Conservation (phyloP, 1,140 invertebrate species). For the Drosophila arizonae region DNA sequence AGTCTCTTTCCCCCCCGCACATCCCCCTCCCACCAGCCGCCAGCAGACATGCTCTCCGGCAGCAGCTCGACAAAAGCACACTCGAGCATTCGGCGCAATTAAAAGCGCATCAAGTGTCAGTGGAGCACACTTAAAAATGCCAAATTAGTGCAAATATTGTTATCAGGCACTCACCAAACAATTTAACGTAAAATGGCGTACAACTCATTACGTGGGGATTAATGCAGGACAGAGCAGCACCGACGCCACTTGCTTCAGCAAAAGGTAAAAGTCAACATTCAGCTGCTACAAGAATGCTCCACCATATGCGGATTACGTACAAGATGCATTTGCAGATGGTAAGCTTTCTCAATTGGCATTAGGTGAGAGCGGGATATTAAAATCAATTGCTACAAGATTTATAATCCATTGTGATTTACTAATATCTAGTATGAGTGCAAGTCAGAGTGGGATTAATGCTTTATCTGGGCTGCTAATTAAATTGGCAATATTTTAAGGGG, state of each 20-base stretch:
- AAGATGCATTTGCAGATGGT: neutral
- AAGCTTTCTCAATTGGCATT: neutral
- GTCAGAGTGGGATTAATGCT: constrained; percentile 1
- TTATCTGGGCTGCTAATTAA: neutral
- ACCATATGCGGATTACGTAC: constrained; percentile 1
- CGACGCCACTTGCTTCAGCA: neutral
- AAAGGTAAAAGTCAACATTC: neutral
- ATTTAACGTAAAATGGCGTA: constrained; percentile 82
- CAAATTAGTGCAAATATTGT: constrained; percentile 83
- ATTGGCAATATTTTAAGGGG: no score
- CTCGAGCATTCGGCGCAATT: constrained; percentile 81
- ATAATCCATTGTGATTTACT: no score
- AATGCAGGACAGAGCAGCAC: constrained; percentile 45
- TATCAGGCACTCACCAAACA: constrained; percentile 83
- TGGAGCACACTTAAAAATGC: constrained; percentile 82
- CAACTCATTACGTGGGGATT: constrained; percentile 82
- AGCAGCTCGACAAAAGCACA: constrained; percentile 55
- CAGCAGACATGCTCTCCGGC: constrained; percentile 28
- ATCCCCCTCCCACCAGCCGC: constrained; percentile 1
- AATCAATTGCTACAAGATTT: no score
- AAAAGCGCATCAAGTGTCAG: constrained; percentile 83
- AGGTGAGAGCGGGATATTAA: neutral
- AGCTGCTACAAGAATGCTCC: neutral
- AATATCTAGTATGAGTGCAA: constrained; percentile 34
- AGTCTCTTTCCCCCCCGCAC: neutral